A percentile compares a stretch with the other conserved stretches of the same genome.
Evolutionary conservation across 2,797 vertebrate species (phyloP).

Genomic region (Natrix natrix): DNA sequence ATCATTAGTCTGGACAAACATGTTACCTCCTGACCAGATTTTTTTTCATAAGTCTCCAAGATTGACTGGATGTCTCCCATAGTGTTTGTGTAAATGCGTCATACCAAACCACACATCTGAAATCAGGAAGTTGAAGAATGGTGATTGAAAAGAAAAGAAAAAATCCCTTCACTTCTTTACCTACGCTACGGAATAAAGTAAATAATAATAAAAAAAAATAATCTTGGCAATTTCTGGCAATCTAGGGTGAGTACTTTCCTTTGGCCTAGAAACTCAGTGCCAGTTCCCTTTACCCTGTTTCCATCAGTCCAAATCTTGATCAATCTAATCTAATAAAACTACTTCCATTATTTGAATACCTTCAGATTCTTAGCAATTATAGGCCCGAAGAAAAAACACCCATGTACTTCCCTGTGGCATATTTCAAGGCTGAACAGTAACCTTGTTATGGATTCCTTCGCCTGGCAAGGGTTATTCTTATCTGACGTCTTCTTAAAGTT

Average conservation of each 20-base stretch:
- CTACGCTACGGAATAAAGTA: background rate
- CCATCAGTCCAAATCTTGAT: background rate
- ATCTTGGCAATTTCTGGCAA: background rate
- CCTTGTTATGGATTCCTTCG: background rate
- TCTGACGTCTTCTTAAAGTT: background rate
- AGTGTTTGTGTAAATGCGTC: background rate
- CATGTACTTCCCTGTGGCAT: background rate
- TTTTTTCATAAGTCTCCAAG: background rate
- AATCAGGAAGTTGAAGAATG: background rate
- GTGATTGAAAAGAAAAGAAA: background rate
- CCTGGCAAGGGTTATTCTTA: background rate
- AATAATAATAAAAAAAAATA: background rate
- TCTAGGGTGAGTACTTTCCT: background rate
- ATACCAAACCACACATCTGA: background rate
- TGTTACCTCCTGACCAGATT: background rate
- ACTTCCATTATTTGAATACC: background rate
- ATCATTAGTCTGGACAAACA: slow-evolving; percentile 11
- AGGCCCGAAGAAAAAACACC: background rate
- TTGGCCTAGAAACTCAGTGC: background rate
- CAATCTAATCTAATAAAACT: slow-evolving; percentile 3
- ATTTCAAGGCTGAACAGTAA: slow-evolving; percentile 1
- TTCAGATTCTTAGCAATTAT: background rate
- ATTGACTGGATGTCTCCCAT: background rate
- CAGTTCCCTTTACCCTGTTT: background rate
- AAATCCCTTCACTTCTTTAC: background rate